Base-by-base conservation (phyloP, 2,113 vertebrate species). In the Alligator mississippiensis region DNA sequence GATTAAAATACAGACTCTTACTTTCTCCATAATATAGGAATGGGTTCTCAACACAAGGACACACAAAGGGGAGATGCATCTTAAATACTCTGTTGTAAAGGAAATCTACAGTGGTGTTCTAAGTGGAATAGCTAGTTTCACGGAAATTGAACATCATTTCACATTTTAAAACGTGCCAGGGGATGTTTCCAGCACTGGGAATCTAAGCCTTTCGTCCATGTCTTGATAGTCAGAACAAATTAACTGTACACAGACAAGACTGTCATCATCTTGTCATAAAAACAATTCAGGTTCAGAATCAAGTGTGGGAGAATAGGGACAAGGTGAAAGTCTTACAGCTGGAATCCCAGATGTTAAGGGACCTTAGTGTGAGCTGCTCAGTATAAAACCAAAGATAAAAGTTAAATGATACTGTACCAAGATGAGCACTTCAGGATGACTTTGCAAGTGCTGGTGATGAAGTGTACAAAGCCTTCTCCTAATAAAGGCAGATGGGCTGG, bases 271-370 rank as follows among this genome's bases (percentile, higher is more conserved):
- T 80, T 80, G 47, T 95, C 94, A 89, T 60, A 59, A 91, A 95
- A 95, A 47, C 81, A 92, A 62, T 15, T 54, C 75, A 70, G 82
- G 94, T 87, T 87, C 93, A 85, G 94, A 86, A 97, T 93, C 60
- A 55, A 68, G 85, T 0, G 1, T 4, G 68, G 83, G 90, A 88
- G 68, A 91, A 80, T 79, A 55, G 91, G 79, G 88, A 95, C 4
- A 8, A 90, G 82, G 76, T 54, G 66, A 76, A 92, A 95, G 25
- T 57, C 82, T 95, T 84, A 22, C 97, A 96, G 91, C 97, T 98
- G 96, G 84, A 96, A 94, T 89, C 68, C 97, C 98, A 98, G 98
- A 98, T 97, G 97, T 97, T 98, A 64, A 96, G 98, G 96, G 97
- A 97, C 86, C 84, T 96, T 22, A 0, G 28, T 34, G 88, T 18